Evolutionary conservation across 2,797 vertebrate species (phyloP), one percentile per base, ranked within the genome.

Genomic region (Glossophaga mutica): DNA sequence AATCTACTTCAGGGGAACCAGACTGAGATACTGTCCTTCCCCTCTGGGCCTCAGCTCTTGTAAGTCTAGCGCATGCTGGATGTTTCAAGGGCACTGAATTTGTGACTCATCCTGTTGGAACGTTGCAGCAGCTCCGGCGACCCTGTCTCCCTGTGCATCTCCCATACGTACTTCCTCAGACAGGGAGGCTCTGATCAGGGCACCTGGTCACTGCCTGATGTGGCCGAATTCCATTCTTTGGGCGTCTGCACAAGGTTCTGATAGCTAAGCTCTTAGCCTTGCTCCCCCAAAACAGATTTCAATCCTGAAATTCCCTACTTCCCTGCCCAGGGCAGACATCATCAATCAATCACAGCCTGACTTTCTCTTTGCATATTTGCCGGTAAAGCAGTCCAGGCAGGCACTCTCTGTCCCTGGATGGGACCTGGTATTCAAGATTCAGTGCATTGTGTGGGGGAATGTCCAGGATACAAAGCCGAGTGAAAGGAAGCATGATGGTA

Each of bases 111-210:
- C 37, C 55, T 74, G 7, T 0, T 15, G 50, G 62, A 44, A 22
- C 7, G 0, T 21, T 19, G 21, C 46, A 39, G 39, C 11, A 11
- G 7, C 50, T 37, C 74, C 8, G 21, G 44, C 9, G 24, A 71
- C 37, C 37, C 1, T 0, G 2, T 67, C 39, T 59, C 29, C 4
- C 16, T 10, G 24, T 11, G 11, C 9, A 5, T 32, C 21, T 81
- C 29, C 32, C 29, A 11, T 0, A 0, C 4, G 6, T 0, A 10
- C 52, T 50, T 74, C 44, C 55, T 18, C 21, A 39, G 48, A 50
- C 39, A 57, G 5, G 8, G 18, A 19, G 34, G 29, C 10, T 9
- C 34, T 21, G 42, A 39, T 39, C 44, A 5, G 11, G 39, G 4
- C 37, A 34, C 34, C 59, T 55, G 2, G 15, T 79, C 50, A 18